Evolutionary conservation across 2,797 vertebrate species (phyloP).

Genomic region (Odontamblyopus lacepedii): DNA sequence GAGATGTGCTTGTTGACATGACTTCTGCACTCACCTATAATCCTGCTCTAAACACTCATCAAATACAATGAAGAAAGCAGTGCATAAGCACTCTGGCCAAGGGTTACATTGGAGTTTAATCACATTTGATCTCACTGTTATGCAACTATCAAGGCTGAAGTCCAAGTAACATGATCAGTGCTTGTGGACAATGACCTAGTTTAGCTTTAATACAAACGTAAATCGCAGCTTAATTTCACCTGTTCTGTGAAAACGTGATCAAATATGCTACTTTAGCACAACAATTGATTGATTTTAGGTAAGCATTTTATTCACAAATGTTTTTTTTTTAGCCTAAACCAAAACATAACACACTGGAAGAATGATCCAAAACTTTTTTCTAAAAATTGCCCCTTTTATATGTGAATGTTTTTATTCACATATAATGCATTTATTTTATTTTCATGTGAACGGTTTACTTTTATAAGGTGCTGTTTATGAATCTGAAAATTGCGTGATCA

Average conservation of each 20-base stretch:
- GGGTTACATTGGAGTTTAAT: neutral
- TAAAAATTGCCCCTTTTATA: too few relatives aligned
- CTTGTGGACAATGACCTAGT: conserved; percentile 15
- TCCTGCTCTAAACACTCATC: neutral
- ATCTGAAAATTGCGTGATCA: neutral
- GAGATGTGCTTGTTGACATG: too few relatives aligned
- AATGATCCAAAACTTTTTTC: too few relatives aligned
- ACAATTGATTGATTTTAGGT: too few relatives aligned
- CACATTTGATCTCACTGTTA: conserved; percentile 35
- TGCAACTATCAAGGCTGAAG: conserved; percentile 45
- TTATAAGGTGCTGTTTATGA: too few relatives aligned
- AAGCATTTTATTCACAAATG: too few relatives aligned
- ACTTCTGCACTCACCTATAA: neutral
- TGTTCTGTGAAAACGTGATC: neutral
- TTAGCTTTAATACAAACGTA: neutral
- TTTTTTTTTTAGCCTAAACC: too few relatives aligned
- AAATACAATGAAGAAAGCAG: neutral
- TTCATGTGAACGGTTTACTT: too few relatives aligned
- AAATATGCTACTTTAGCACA: too few relatives aligned
- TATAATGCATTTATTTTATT: too few relatives aligned
- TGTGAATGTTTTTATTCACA: too few relatives aligned
- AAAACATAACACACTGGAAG: too few relatives aligned
- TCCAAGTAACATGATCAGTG: conserved; percentile 25
- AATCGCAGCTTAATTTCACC: neutral
- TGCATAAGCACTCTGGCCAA: neutral